Conservation (phyloP, 2,797 vertebrate genomes). For the Myotis myotis region DNA sequence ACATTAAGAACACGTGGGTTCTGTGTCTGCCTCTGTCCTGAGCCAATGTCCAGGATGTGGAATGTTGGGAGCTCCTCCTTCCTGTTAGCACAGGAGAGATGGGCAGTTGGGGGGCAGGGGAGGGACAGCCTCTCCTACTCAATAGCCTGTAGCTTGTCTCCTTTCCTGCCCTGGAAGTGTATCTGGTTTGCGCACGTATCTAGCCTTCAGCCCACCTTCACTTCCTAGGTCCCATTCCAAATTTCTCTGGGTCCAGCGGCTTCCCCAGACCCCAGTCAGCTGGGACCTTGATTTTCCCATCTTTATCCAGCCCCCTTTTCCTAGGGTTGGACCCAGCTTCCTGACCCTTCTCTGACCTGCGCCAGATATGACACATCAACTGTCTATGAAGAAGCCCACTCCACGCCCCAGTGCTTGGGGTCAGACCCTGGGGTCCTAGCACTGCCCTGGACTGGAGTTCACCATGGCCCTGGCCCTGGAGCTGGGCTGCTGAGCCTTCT, state of each 20-base stretch:
- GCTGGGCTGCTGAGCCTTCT: background rate
- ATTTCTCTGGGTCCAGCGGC: background rate
- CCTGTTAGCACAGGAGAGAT: background rate
- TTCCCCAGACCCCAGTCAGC: background rate
- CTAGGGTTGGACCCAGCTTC: background rate
- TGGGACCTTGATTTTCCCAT: background rate
- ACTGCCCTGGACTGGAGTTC: background rate
- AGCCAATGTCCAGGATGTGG: background rate
- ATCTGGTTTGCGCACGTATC: background rate
- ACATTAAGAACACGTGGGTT: fast-evolving
- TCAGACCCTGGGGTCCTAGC: background rate
- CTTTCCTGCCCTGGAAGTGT: background rate
- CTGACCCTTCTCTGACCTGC: background rate
- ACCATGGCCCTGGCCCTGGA: background rate
- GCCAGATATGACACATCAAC: background rate
- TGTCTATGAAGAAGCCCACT: background rate
- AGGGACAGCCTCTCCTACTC: background rate
- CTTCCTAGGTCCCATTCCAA: background rate
- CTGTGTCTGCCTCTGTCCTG: background rate
- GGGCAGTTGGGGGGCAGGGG: background rate
- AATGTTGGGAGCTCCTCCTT: background rate
- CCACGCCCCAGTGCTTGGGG: background rate
- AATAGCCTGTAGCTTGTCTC: background rate
- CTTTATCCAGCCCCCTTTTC: background rate
- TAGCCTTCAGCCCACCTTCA: background rate